Percentiles rank a stretch among this genome's conserved stretches.
phyloP scores from a whole-genome alignment of 2,888 invertebrate genomes.

The Drosophila paramelanica region DNA sequence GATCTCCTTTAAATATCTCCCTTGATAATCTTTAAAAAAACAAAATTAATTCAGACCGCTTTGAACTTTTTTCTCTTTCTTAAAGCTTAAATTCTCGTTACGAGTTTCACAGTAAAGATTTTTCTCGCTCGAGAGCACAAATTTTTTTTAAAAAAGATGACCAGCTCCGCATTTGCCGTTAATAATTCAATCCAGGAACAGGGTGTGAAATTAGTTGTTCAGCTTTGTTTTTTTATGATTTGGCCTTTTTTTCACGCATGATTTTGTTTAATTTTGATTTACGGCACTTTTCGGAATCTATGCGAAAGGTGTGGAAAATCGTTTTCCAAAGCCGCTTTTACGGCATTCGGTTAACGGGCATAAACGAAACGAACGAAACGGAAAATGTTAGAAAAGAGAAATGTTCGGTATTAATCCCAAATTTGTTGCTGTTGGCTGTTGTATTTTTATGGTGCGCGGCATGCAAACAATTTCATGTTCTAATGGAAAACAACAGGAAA shows the following conservation, averaged over 20 bases:
- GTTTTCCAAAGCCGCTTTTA: conserved; percentile 40
- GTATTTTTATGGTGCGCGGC: conserved; percentile 63
- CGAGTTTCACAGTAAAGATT: too few relatives aligned
- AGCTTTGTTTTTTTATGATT: background rate
- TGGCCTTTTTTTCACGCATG: conserved; percentile 34
- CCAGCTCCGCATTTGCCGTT: background rate
- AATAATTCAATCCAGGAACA: conserved; percentile 4
- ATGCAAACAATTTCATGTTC: conserved; percentile 72
- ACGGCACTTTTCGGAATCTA: conserved; percentile 30
- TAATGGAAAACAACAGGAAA: conserved; percentile 19
- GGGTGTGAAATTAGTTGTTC: conserved; percentile 24
- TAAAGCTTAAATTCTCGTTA: too few relatives aligned
- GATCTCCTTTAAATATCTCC: too few relatives aligned
- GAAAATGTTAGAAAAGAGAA: background rate
- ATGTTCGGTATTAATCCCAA: conserved; percentile 62
- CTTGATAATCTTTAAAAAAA: too few relatives aligned
- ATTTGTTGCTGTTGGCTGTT: conserved; percentile 75
- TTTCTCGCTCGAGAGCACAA: too few relatives aligned
- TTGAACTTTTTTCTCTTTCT: too few relatives aligned
- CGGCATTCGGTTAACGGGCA: conserved; percentile 8
- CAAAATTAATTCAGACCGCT: too few relatives aligned
- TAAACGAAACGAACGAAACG: too few relatives aligned
- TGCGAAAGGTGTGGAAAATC: conserved; percentile 52
- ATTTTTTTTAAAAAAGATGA: too few relatives aligned
- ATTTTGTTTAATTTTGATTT: conserved; percentile 51